Evolutionary conservation across 1,140 invertebrate genomes (phyloP).

Genomic region (Thaumatotibia leucotreta): DNA sequence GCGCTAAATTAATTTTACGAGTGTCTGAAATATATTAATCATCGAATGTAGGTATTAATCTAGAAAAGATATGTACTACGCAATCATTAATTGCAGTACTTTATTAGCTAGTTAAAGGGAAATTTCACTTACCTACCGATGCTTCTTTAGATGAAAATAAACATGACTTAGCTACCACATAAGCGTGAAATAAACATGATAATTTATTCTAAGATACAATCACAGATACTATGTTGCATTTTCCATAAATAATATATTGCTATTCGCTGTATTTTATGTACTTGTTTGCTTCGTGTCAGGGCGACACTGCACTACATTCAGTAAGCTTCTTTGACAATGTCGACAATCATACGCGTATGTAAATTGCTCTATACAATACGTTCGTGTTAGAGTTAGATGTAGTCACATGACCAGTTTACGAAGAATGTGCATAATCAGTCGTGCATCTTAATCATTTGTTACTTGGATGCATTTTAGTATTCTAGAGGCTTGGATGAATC

Average conservation of each 20-base stretch:
- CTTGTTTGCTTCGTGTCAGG: background rate
- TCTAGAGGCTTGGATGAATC: slow-evolving; percentile 10
- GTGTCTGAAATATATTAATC: no score
- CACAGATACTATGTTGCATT: background rate
- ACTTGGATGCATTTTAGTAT: slow-evolving; percentile 1
- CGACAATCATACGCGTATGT: slow-evolving; percentile 7
- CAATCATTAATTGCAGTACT: no score
- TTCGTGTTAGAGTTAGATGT: slow-evolving; percentile 2
- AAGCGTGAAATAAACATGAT: background rate
- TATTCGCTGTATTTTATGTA: background rate
- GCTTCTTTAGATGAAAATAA: background rate
- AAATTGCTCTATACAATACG: background rate
- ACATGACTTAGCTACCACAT: background rate
- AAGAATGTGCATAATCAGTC: slow-evolving; percentile 13
- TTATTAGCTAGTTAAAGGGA: no score
- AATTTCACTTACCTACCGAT: no score
- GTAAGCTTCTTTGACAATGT: background rate
- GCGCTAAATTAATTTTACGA: no score
- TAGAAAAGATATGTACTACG: no score
- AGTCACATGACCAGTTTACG: background rate
- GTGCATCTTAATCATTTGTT: slow-evolving; percentile 11
- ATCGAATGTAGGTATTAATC: no score
- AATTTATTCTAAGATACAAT: background rate
- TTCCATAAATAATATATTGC: background rate
- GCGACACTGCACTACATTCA: background rate